Base-by-base conservation (phyloP, 2,797 vertebrate genomes). In the Sorex maritimensis region DNA sequence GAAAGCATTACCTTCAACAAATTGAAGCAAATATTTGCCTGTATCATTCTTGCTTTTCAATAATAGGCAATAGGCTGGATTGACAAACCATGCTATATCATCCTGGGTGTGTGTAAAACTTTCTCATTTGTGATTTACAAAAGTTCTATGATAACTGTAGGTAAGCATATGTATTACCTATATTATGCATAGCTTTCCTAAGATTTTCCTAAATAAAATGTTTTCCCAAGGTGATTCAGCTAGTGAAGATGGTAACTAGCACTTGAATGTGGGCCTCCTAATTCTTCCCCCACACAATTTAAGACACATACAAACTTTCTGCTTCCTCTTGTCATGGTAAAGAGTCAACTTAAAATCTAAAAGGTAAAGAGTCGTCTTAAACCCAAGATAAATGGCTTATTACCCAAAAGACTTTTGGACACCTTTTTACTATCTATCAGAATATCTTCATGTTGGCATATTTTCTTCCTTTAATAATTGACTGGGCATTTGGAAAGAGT, bases 251-350 rank as follows among this genome's bases (percentile, higher is more conserved):
- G 44, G n/a, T 55, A 34, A 21, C 44, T 11, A 46, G 28, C 28
- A 34, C 26, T 91, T 77, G 28, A 65, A 41, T 28, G 30, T 72
- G 0, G 19, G 44, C 34, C 41, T 87, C 63, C 23, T 81, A 67
- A 68, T 30, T 77, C 2, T 34, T 88, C 5, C 28, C 15, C 24
- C 8, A 46, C 28, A 55, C 41, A 44, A 2, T 4, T 55, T 5
- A 61, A 28, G 28, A 10, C 5, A 10, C 34, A 34, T 24, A 2
- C 82, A 23, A 67, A 67, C 5, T 65, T 46, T 71, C 26, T 69
- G 41, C 21, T 75, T 86, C 38, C 58, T 86, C 44, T 91, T 30
- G 69, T 63, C 58, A 26, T 79, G 8, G 46, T 65, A 84, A 88
- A 84, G 9, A 83, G 67, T 46, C 30, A 77, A 74, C 52, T 63